A percentile compares a stretch with the other conserved stretches of the same genome.
Conservation (phyloP, 2,797 vertebrate genomes). For the Denticeps clupeoides region DNA sequence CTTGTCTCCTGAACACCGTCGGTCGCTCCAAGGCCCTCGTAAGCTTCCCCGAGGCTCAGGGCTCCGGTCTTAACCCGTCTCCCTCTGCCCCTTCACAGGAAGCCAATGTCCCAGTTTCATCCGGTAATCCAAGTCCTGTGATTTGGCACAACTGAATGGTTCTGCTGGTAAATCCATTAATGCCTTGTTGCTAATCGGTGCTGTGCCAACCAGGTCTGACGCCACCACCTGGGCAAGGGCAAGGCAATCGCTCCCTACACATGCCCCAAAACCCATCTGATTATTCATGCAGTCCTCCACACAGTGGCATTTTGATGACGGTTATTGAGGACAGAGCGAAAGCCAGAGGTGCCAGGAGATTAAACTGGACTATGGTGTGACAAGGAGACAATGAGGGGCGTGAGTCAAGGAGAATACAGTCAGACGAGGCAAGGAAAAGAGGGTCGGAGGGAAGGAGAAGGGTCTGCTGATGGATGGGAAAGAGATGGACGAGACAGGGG, state of each 20-base stretch:
- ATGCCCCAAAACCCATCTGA: too few species aligned
- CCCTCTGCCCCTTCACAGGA: conserved; percentile 25
- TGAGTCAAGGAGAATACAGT: conserved; percentile 3
- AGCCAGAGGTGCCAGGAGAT: too few species aligned
- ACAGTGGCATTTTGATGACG: too few species aligned
- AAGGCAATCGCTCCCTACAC: too few species aligned
- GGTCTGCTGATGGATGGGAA: neutral
- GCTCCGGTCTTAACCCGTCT: conserved; percentile 5
- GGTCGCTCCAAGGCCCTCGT: too few species aligned
- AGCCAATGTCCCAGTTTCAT: conserved; percentile 36
- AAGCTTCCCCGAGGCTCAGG: too few species aligned
- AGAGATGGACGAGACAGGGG: neutral
- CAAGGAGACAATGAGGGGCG: neutral
- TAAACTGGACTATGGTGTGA: neutral
- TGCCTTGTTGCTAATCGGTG: conserved; percentile 29
- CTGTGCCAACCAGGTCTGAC: conserved; percentile 21
- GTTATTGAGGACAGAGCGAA: too few species aligned
- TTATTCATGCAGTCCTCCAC: too few species aligned
- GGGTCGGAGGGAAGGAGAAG: neutral
- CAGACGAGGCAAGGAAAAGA: neutral
- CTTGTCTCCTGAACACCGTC: too few species aligned
- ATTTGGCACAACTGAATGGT: conserved; percentile 39
- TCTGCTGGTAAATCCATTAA: conserved; percentile 39
- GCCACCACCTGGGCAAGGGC: conserved; percentile 9
- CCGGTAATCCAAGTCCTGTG: conserved; percentile 52